Evolutionary conservation across 2,888 invertebrate genomes (phyloP).

Genomic region (Lasioglossum vierecki): DNA sequence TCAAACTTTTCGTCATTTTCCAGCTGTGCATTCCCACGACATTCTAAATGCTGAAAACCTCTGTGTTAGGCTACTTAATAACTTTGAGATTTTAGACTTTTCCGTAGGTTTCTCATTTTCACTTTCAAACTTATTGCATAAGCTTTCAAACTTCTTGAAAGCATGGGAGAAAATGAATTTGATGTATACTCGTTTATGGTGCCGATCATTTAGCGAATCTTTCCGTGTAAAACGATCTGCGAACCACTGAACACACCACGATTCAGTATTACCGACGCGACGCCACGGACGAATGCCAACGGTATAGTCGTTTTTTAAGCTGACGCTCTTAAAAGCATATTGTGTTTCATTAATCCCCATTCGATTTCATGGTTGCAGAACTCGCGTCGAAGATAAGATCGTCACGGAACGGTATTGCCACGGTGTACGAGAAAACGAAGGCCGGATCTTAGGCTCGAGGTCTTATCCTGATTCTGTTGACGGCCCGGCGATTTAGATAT

Average conservation of each 20-base stretch:
- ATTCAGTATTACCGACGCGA: background rate
- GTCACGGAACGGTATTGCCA: slow-evolving; percentile 38
- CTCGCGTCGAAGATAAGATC: slow-evolving; percentile 47
- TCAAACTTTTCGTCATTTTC: too few relatives aligned
- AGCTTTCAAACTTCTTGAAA: background rate
- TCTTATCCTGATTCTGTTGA: slow-evolving; percentile 41
- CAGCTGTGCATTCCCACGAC: too few relatives aligned
- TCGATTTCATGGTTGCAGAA: slow-evolving; percentile 53
- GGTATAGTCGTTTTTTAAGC: slow-evolving; percentile 27
- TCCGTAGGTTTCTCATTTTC: too few relatives aligned
- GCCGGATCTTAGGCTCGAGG: background rate
- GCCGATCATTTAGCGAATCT: background rate
- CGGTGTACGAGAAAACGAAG: slow-evolving; percentile 35
- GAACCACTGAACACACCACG: background rate
- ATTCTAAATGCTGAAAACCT: too few relatives aligned
- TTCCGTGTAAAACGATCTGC: background rate
- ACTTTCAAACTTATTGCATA: too few relatives aligned
- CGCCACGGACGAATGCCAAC: slow-evolving; percentile 10
- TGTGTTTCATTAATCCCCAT: slow-evolving; percentile 53
- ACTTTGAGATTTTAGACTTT: too few relatives aligned
- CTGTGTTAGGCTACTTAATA: too few relatives aligned
- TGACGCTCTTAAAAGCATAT: slow-evolving; percentile 40
- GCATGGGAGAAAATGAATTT: too few relatives aligned
- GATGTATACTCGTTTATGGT: background rate
- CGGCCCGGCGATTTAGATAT: slow-evolving; percentile 52